Conservation (phyloP, 2,888 invertebrate genomes). For the Diachrysia chrysitis region DNA sequence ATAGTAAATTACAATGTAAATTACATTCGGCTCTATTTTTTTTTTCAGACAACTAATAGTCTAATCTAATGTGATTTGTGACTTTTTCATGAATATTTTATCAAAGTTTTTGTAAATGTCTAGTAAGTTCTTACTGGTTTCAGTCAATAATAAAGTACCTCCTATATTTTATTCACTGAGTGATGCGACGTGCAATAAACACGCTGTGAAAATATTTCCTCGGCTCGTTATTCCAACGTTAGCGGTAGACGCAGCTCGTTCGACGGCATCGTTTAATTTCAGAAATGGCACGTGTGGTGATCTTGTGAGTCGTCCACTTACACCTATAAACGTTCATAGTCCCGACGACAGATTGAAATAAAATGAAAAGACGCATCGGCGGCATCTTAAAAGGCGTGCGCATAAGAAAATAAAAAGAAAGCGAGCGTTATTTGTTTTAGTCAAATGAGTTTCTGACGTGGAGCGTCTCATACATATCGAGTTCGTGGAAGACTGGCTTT, state of each 20-base stretch:
- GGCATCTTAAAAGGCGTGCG: conserved; percentile 77
- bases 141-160: conserved; percentile 26
- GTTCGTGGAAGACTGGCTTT: conserved; percentile 76
- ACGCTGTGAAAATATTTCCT: conserved; percentile 47
- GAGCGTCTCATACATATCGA: conserved; percentile 75
- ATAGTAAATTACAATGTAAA: conserved; percentile 1
- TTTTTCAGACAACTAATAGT: not conserved
- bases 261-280: conserved; percentile 53
- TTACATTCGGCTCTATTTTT: not conserved
- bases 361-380: conserved; percentile 74
- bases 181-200: conserved; percentile 45
- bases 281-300: conserved; percentile 42
- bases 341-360: conserved; percentile 71
- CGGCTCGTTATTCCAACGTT: conserved; percentile 41
- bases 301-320: conserved; percentile 51
- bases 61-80: not conserved
- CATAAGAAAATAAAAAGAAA: conserved; percentile 79
- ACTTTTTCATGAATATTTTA: conserved; percentile 16
- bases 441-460: conserved; percentile 86
- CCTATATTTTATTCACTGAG: conserved; percentile 40
- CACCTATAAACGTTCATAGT: conserved; percentile 49
- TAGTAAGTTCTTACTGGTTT: conserved; percentile 17
- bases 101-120: conserved; percentile 13
- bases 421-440: conserved; percentile 83
- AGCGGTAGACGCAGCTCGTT: conserved; percentile 42